These are phyloP conservation scores for Portunus trituberculatus DNA, from an alignment of 1,140 invertebrate species.

Conservation along the genomic window DNA sequence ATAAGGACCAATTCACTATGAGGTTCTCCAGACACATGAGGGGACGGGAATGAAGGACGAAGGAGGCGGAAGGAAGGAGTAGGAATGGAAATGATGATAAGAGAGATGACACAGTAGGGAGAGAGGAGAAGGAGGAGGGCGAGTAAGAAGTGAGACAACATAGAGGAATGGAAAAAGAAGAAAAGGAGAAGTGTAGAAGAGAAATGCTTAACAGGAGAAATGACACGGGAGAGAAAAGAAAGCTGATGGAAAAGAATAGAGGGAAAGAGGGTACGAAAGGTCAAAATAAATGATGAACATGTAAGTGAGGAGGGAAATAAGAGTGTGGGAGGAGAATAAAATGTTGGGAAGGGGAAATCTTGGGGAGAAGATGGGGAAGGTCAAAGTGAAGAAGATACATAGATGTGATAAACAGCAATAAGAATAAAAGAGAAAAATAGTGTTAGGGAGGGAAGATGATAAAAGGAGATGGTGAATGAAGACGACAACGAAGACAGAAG, in stretches of 20 bases:
- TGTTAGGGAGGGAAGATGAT: too few relatives aligned
- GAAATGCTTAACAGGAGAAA: too few relatives aligned
- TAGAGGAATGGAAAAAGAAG: neutral
- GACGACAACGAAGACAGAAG: neutral
- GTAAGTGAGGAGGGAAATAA: too few relatives aligned
- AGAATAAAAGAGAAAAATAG: too few relatives aligned
- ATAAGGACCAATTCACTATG: neutral
- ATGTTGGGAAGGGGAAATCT: too few relatives aligned
- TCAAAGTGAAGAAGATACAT: too few relatives aligned
- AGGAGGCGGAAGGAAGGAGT: neutral
- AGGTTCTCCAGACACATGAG: neutral
- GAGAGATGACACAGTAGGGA: neutral
- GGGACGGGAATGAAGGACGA: neutral
- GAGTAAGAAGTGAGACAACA: neutral
- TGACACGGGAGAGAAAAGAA: neutral
- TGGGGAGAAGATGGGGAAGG: too few relatives aligned
- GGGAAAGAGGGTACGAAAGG: neutral
- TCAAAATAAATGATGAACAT: too few relatives aligned
- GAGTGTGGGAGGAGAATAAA: too few relatives aligned
- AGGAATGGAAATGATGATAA: neutral
- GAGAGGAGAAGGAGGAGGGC: neutral
- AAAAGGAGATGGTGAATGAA: neutral
- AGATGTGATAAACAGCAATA: too few relatives aligned
- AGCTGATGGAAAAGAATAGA: neutral
- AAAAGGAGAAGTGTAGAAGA: neutral